A percentile compares a stretch with the other conserved stretches of the same genome.
phyloP scores from a whole-genome alignment of 2,113 vertebrate genomes.

The Erinaceus europaeus region DNA sequence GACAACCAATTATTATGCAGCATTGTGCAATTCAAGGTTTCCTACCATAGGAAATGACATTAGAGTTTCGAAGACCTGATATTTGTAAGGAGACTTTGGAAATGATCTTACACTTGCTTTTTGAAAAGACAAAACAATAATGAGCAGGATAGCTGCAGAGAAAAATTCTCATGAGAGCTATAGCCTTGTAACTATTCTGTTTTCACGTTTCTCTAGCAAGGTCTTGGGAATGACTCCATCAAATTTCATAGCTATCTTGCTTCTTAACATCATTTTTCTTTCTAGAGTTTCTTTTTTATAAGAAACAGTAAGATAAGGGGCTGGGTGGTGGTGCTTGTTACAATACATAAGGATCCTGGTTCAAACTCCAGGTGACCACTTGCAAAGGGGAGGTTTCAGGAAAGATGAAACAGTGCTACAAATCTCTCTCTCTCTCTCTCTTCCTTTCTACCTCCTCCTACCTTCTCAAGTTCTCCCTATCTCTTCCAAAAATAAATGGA shows the following conservation, averaged over 20 bases:
- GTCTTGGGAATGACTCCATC: neutral
- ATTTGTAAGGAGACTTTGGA: conserved; percentile 43
- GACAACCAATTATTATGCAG: conserved; percentile 66
- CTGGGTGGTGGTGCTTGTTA: too few species aligned
- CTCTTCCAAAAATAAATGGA: too few species aligned
- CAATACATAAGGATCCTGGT: too few species aligned
- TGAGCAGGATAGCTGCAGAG: conserved; percentile 36
- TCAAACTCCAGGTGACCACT: too few species aligned
- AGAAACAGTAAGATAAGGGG: too few species aligned
- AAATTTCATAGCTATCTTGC: conserved; percentile 26
- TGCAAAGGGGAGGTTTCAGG: too few species aligned
- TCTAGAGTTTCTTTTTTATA: conserved; percentile 24
- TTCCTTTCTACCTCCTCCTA: too few species aligned
- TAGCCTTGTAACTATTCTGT: neutral
- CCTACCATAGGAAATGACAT: conserved; percentile 41
- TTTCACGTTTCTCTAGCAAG: conserved; percentile 20
- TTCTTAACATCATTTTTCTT: conserved; percentile 16
- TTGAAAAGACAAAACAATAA: conserved; percentile 25
- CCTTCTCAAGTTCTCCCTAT: too few species aligned
- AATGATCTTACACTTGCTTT: conserved; percentile 14
- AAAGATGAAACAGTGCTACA: too few species aligned
- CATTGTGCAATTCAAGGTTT: conserved; percentile 28
- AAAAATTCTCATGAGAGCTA: neutral
- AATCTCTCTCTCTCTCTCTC: too few species aligned
- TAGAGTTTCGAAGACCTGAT: conserved; percentile 37